A percentile compares a stretch with the other conserved stretches of the same genome.
These are phyloP conservation scores for Leptobrachium ailaonicum DNA, from an alignment of 2,113 vertebrate genomes.

Conservation along the genomic window DNA sequence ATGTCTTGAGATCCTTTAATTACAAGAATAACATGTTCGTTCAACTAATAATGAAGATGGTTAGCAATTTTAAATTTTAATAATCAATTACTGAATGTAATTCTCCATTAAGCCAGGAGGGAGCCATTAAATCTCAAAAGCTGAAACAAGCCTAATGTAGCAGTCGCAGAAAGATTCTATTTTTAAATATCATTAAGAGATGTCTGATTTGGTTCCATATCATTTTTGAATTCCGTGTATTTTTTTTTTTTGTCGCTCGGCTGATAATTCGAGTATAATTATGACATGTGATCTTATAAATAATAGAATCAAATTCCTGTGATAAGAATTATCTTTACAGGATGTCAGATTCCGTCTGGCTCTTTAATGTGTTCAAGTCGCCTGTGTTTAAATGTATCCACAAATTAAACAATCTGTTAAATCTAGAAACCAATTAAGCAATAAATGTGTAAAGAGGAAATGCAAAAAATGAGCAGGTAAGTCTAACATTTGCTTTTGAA, in stretches of 20 bases:
- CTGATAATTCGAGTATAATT: constrained; percentile 68
- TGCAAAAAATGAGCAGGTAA: too few species aligned
- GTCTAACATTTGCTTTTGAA: too few species aligned
- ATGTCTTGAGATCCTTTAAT: constrained; percentile 92
- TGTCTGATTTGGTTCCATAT: constrained; percentile 64
- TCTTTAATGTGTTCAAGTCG: constrained; percentile 19
- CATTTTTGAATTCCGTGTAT: constrained; percentile 22
- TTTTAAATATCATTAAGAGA: constrained; percentile 92
- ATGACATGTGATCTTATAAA: constrained; percentile 76
- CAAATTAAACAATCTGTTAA: background rate
- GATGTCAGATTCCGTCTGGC: background rate
- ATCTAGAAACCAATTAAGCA: background rate
- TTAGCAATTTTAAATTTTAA: constrained; percentile 99
- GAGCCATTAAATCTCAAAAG: constrained; percentile 98
- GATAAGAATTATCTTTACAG: background rate
- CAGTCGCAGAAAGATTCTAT: constrained; percentile 83
- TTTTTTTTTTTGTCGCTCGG: constrained; percentile 75
- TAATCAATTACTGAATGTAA: constrained; percentile 98
- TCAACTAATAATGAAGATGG: constrained; percentile 95
- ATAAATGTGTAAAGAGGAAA: background rate
- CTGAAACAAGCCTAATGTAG: constrained; percentile 80
- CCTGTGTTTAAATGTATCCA: constrained; percentile 57
- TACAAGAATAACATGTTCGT: constrained; percentile 94
- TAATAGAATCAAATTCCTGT: constrained; percentile 75
- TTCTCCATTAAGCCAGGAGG: constrained; percentile 94